Conservation (phyloP, 1,140 invertebrate species). For the Caligus rogercresseyi region DNA sequence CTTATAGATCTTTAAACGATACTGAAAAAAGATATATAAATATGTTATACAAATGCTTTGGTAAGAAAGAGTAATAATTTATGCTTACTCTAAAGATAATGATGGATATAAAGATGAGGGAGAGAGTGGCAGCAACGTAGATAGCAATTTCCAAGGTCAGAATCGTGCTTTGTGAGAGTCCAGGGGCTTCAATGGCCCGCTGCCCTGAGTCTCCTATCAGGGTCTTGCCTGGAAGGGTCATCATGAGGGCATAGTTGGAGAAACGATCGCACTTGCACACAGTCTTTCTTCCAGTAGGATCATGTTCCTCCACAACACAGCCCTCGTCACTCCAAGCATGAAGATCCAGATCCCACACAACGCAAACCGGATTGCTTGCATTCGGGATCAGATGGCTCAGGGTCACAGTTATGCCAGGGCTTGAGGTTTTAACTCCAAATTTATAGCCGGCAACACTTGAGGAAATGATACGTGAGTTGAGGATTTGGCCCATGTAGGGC, state of each 20-base stretch:
- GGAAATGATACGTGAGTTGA: neutral
- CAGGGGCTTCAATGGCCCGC: too few relatives aligned
- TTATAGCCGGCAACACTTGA: neutral
- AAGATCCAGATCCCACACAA: slow-evolving; percentile 78
- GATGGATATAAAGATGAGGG: neutral
- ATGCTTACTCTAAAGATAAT: slow-evolving; percentile 12
- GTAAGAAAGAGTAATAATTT: neutral
- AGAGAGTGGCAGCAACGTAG: slow-evolving; percentile 2
- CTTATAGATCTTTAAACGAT: neutral
- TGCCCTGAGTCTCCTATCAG: neutral
- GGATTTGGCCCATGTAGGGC: neutral
- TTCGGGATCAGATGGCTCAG: slow-evolving; percentile 55
- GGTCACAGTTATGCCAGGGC: slow-evolving; percentile 34
- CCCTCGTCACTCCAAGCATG: slow-evolving; percentile 81
- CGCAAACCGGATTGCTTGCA: slow-evolving; percentile 73
- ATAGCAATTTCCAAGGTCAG: slow-evolving; percentile 10
- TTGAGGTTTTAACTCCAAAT: neutral
- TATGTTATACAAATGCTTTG: neutral
- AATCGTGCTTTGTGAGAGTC: neutral
- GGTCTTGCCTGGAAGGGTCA: slow-evolving; percentile 52
- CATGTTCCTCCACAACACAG: slow-evolving; percentile 48
- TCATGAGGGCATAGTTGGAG: slow-evolving; percentile 89
- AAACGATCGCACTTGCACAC: slow-evolving; percentile 81
- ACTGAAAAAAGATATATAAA: neutral
- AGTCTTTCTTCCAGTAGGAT: slow-evolving; percentile 68